Evolutionary conservation across 2,797 vertebrate genomes (phyloP), one percentile per base, ranked within the genome.

Genomic region (Dallia pectoralis): DNA sequence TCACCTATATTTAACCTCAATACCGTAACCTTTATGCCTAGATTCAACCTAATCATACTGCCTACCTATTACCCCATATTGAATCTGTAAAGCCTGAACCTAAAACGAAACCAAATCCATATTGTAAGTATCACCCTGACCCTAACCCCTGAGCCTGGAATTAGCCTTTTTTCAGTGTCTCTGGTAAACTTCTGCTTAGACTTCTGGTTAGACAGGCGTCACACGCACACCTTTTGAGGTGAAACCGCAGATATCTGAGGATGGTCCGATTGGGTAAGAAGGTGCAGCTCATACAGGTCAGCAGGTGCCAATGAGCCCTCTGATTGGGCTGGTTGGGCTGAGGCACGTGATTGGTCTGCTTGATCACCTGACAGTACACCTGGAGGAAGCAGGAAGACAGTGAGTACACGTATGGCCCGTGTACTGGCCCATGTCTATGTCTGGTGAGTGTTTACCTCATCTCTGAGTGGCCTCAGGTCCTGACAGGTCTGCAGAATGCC

Each of bases 401-500:
- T 56, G 19, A 53, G 19, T n/a, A 44, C 40, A 9, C 8, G 40
- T 9, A 9, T 11, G 7, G 40, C 40, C 7, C 1, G 44, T 30
- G 44, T 29, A 25, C 49, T 22, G 25, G 66, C 32, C 9, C 29
- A 18, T 53, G 5, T 25, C 36, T 51, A 18, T 53, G 5, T 25
- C 36, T 51, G 27, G 15, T 11, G 48, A 15, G 22, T 47, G 32
- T 68, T 15, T 32, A 92, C 91, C 91, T 98, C 96, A 56, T 98
- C 96, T 73, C 96, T 93, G 75, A 98, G 94, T 4, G 95, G 93
- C 73, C 94, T 94, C 84, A 98, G 93, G 87, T 97, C 96, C 65
- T 97, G 96, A 90, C 96, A 98, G 75, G 96, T 97, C 90, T 97
- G 96, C 84, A 98, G 91, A 85, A 97, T 95, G 85, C 96, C 96